Evolutionary conservation across 1,140 invertebrate species (phyloP), one percentile per base, ranked within the genome.

Genomic region (Aphidius ervi): DNA sequence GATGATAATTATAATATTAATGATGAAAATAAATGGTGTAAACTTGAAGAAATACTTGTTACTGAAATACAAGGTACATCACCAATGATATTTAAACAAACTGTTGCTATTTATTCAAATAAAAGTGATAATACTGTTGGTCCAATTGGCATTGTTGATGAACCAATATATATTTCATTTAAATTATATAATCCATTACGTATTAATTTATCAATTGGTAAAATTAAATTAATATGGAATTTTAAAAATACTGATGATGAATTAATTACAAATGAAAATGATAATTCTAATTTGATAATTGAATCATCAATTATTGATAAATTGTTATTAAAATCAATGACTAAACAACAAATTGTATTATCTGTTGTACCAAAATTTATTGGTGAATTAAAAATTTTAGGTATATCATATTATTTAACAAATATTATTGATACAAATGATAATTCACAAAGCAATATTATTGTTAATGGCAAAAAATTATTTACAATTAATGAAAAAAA

Each of bases 171-270:
- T 75, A 82, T 95, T 56, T 86, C 88, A 55, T 78, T 96, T 39
- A 83, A 85, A 50, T 76, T 96, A 46, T 78, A 84, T 49, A 96
- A 97, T 80, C 89, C 90, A 3, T 78, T 95, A n/a, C 86, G 89
- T 63, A 88, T 94, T 48, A 78, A 87, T 5, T 70, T 95, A 54
- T 78, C 84, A 16, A 74, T 96, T 31, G 84, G 84, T 43, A 85
- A 93, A 64, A 80, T 96, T 5, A 84, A 87, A 68, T 75, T 95
- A 16, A 74, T 94, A n/a, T 96, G 93, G 92, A 85, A 81, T 20
- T 90, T 92, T 59, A 31, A 31, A 31, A 31, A 31, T 31, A 31
- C 2, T 31, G 75, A 74, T 5, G 71, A 79, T 31, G 76, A 80
- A 55, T 68, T 67, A 16, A 43, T 76, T 4, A 73, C 70, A 9